Evolutionary conservation across 2,888 invertebrate genomes (phyloP), one percentile per base, ranked within the genome.

Genomic region (Anarsia innoxiella): DNA sequence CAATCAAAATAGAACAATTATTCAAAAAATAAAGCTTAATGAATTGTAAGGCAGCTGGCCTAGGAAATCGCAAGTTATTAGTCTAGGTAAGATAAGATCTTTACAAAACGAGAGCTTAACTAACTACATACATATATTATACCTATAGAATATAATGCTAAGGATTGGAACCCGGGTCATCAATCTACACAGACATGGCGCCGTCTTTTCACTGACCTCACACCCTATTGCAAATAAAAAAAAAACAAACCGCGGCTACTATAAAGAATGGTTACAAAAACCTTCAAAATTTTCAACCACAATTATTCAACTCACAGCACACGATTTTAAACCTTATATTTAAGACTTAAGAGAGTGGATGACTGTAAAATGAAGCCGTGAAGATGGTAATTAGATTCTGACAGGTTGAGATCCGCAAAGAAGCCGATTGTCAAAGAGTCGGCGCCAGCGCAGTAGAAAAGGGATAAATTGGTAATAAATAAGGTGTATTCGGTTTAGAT

Each of bases 351-450:
- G 50, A 1, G 14, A 14, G 12, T 11, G n/a, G 32, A 23, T 23
- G 5, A 25, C 12, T 23, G 14, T 5, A 19, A 5, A 5, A 19
- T 19, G 10, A n/a, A 12, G 12, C n/a, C n/a, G 13, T 3, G 26
- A 33, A 26, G 15, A 33, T 68, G 63, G 69, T 82, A 82, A 83
- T 83, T 80, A 79, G 77, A 82, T 82, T 82, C 79, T 73, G 79
- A 78, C 80, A 79, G 77, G 66, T 76, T 65, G 73, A 68, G 67
- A 68, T 68, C 66, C 61, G 65, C 77, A 83, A 83, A 83, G 78
- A 69, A 53, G 63, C 79, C 82, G 82, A 71, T 75, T 79, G 80
- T 80, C 80, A 78, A 78, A 74, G 75, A 70, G 61, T 56, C 73
- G 83, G 80, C 82, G 80, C 80, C 80, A 72, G 58, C 63, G 59